These are phyloP conservation scores for Tichodroma muraria DNA, from an alignment of 2,113 vertebrate species.

Conservation along the genomic window DNA sequence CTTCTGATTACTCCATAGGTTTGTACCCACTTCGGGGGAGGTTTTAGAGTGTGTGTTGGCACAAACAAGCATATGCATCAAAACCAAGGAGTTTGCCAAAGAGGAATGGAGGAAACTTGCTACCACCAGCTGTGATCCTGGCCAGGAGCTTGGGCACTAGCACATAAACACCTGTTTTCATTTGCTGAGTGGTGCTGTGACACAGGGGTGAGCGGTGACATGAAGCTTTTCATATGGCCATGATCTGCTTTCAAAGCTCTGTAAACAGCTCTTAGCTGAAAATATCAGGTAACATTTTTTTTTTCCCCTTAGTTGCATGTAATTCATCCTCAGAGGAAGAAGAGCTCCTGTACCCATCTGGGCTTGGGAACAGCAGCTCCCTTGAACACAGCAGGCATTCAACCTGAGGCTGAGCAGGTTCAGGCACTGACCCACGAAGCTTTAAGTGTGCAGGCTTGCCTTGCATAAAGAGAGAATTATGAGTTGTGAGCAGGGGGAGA, in stretches of 20 bases:
- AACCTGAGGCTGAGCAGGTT: neutral
- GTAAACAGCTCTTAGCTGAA: neutral
- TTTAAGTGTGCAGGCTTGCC: neutral
- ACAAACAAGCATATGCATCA: neutral
- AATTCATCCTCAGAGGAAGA: neutral
- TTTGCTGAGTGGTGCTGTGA: neutral
- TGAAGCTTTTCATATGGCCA: neutral
- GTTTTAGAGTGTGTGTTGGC: neutral
- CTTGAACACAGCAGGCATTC: neutral
- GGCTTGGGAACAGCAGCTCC: neutral
- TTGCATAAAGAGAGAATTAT: neutral
- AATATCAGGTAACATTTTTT: neutral
- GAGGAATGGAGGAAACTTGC: neutral
- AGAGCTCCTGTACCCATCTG: neutral
- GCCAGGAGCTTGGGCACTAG: neutral
- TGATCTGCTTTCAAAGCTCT: neutral
- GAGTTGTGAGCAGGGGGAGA: neutral
- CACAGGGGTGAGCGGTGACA: neutral
- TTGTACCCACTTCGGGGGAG: neutral
- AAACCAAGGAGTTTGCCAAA: neutral
- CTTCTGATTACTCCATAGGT: neutral
- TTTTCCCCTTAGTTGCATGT: neutral
- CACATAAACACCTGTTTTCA: neutral
- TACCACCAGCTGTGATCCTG: neutral
- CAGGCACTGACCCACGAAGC: neutral